These are phyloP conservation scores for Reinhardtius hippoglossoides DNA, from an alignment of 2,113 vertebrate genomes.

Conservation along the genomic window DNA sequence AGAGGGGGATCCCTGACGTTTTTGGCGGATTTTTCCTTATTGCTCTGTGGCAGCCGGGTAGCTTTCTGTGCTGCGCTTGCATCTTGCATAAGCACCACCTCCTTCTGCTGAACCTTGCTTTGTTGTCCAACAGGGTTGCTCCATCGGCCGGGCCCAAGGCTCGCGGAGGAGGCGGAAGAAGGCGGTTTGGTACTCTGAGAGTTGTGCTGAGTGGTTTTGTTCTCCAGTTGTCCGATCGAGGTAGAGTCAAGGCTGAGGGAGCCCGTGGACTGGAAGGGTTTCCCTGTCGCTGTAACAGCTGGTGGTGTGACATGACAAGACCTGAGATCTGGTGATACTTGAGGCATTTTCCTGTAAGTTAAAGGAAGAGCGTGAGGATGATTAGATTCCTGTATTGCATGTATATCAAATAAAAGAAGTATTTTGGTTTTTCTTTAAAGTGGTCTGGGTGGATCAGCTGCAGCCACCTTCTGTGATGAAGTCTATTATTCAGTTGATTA, in stretches of 20 bases:
- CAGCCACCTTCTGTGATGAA: no score
- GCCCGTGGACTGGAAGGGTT: constrained; percentile 58
- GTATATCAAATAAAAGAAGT: neutral
- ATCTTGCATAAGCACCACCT: constrained; percentile 53
- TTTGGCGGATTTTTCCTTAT: constrained; percentile 49
- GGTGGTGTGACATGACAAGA: constrained; percentile 37
- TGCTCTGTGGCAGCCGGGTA: constrained; percentile 54
- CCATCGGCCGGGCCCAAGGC: constrained; percentile 65
- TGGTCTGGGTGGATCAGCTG: neutral
- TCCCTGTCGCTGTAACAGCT: constrained; percentile 32
- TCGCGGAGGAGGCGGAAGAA: constrained; percentile 70
- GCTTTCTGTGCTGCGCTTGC: constrained; percentile 73
- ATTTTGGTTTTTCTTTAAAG: neutral
- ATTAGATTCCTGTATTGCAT: neutral
- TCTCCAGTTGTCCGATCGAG: constrained; percentile 66
- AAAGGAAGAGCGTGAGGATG: neutral
- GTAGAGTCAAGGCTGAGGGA: constrained; percentile 47
- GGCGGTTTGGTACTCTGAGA: constrained; percentile 75
- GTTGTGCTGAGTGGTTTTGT: constrained; percentile 75
- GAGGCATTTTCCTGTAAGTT: constrained; percentile 87
- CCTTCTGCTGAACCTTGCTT: constrained; percentile 76
- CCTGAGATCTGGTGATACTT: constrained; percentile 80
- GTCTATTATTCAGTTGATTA: neutral
- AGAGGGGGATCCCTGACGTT: constrained; percentile 42
- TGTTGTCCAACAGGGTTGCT: constrained; percentile 76